phyloP scores from a whole-genome alignment of 2,113 vertebrate genomes.

The Chrysemys picta region DNA sequence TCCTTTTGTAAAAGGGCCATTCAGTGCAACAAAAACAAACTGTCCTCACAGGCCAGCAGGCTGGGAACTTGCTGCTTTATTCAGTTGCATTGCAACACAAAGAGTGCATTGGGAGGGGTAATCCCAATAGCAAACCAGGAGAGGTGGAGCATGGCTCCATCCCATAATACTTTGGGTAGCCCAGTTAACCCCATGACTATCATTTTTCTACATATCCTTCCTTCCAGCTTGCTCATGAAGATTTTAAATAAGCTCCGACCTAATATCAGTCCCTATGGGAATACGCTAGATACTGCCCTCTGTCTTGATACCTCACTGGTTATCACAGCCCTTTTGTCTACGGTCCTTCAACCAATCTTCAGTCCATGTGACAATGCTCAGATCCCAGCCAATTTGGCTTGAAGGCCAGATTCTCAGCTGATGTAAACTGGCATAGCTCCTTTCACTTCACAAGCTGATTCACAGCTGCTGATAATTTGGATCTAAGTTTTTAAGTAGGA shows the following conservation, averaged over 20 bases:
- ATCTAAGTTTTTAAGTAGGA: neutral
- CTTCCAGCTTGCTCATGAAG: neutral
- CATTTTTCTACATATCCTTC: neutral
- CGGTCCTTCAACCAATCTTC: neutral
- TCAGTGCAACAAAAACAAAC: neutral
- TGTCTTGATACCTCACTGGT: fast-evolving
- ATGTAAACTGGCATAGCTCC: neutral
- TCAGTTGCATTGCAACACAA: neutral
- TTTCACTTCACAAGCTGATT: constrained; percentile 57
- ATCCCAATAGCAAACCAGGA: neutral
- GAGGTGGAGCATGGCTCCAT: neutral
- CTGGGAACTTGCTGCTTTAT: neutral
- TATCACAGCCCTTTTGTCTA: neutral
- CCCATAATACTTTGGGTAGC: neutral
- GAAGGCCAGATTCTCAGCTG: neutral
- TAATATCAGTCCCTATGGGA: neutral
- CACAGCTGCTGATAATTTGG: fast-evolving
- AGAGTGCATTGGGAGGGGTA: neutral
- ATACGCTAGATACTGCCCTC: neutral
- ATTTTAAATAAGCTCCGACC: neutral
- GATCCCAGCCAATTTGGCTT: fast-evolving
- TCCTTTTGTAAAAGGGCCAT: neutral
- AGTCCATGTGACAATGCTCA: neutral
- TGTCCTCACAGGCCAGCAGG: neutral
- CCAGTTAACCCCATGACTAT: neutral